Evolutionary conservation across 2,113 vertebrate species (phyloP).

Genomic region (Coptodon rendalli): DNA sequence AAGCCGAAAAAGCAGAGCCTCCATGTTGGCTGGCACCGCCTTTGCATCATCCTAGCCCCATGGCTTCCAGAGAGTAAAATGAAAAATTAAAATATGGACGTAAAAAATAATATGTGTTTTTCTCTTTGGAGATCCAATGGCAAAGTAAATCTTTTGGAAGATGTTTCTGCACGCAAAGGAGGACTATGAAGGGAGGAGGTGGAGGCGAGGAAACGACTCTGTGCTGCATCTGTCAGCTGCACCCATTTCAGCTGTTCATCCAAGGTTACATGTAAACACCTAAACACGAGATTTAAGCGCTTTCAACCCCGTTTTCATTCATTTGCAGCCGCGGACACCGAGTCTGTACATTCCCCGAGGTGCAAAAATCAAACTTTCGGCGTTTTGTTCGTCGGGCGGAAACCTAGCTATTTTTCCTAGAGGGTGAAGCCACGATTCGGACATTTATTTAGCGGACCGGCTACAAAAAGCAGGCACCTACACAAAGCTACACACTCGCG

Average conservation of each 20-base stretch:
- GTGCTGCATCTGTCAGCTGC: conserved; percentile 5
- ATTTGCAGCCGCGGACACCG: not conserved
- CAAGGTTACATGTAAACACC: not conserved
- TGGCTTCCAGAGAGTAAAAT: not conserved
- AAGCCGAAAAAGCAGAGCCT: not conserved
- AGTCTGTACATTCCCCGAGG: not conserved
- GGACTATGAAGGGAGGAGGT: not conserved
- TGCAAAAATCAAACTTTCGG: not conserved
- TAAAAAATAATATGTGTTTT: not conserved
- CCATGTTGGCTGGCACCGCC: conserved; percentile 65
- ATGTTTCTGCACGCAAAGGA: not conserved
- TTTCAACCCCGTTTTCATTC: conserved; percentile 24
- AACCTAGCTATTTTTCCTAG: not conserved
- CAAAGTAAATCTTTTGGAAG: not conserved
- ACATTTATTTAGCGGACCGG: not conserved
- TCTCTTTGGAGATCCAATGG: not conserved
- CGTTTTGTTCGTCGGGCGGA: not conserved
- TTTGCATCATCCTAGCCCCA: conserved; percentile 47
- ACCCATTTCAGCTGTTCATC: conserved; percentile 2
- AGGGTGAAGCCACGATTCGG: not conserved
- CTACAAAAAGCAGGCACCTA: not conserved
- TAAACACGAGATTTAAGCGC: not conserved
- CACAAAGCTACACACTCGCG: not conserved
- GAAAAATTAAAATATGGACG: not conserved
- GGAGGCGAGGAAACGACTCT: not conserved